Percentiles rank a stretch among this genome's conserved stretches.
Conservation (phyloP, 2,888 invertebrate species). For the Drosophila mayaguana region DNA sequence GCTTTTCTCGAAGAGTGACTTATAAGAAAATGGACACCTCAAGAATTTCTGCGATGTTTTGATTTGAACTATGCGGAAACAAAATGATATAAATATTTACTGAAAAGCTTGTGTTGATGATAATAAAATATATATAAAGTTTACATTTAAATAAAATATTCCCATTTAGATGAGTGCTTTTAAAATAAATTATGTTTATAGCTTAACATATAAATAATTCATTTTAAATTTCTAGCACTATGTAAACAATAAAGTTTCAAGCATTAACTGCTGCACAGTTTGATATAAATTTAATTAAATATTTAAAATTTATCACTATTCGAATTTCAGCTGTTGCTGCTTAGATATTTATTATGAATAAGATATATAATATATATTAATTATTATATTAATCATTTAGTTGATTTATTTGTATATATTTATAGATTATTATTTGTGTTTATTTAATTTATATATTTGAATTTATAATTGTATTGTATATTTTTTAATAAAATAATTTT, state of each 20-base stretch:
- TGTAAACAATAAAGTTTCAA: neutral
- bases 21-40: constrained; percentile 35
- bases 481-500: too few relatives aligned
- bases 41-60: neutral
- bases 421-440: too few relatives aligned
- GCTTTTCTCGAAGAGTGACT: constrained; percentile 34
- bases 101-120: neutral
- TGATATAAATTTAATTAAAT: neutral
- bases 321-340: too few relatives aligned
- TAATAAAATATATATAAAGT: neutral
- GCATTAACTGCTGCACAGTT: neutral
- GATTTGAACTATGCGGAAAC: neutral
- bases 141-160: neutral
- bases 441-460: too few relatives aligned
- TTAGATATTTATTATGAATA: too few relatives aligned
- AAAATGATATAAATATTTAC: neutral
- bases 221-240: neutral
- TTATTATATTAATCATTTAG: too few relatives aligned
- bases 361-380: too few relatives aligned
- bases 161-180: neutral
- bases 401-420: too few relatives aligned
- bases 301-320: too few relatives aligned
- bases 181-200: neutral
- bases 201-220: neutral
- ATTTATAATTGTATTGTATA: too few relatives aligned